Base-by-base conservation (phyloP, 2,113 vertebrate genomes). In the Galemys pyrenaicus region DNA sequence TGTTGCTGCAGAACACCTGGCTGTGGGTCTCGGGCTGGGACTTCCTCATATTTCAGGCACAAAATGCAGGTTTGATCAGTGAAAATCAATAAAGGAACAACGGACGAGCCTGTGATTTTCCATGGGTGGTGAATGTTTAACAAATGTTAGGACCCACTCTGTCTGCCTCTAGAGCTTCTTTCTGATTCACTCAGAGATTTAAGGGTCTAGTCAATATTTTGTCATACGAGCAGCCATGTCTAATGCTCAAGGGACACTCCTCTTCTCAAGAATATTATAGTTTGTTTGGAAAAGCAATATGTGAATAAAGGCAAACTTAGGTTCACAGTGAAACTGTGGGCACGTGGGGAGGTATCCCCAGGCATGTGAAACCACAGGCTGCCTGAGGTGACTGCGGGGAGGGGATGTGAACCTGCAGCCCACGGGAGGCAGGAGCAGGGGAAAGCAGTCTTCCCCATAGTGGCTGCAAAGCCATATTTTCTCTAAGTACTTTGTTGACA, bases 71-170 rank as follows among this genome's bases (percentile, higher is more conserved):
- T 75, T 4, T 56, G 39, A 70, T 46, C 51, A 86, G 41, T 26
- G 30, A 67, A 65, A 51, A 60, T 30, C 65, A 75, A 46, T 37
- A 58, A 68, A 32, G 17, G 35, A n/a, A 58, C 13, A 37, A 9
- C 22, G 26, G 49, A 62, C 0, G 4, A 32, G 49, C 24, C 54
- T 35, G 26, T 15, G 17, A 1, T 17, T 85, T 37, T 87, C 74
- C 49, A 19, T 5, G 8, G 32, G 5, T 3, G 0, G 0, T 37
- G 65, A 30, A 32, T 22, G 24, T 39, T 26, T 77, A 10, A 11
- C 56, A 62, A 19, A n/a, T 11, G 17, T 41, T 16, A 81, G 71
- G 26, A 54, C 19, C 39, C 11, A 32, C 41, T 12, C 6, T 7
- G 4, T 30, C 60, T 39, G 51, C 62, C 73, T 19, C 68, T 22